A percentile compares a stretch with the other conserved stretches of the same genome.
These are phyloP conservation scores for Apamea epomidion DNA, from an alignment of 2,888 invertebrate genomes.

Conservation along the genomic window DNA sequence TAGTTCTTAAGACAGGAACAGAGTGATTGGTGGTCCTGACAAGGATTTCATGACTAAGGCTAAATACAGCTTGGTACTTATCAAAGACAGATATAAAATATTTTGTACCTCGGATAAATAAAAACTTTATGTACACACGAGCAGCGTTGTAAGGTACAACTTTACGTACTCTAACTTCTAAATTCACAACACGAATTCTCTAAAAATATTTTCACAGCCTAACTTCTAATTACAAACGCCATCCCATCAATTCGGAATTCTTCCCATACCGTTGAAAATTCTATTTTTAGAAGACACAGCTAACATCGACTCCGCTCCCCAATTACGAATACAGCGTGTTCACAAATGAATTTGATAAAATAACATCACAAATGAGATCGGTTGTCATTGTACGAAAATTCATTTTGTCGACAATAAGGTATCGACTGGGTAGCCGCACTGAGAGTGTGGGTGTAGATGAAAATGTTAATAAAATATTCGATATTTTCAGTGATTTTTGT, in stretches of 20 bases:
- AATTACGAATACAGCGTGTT: slow-evolving; percentile 46
- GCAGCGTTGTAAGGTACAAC: too few relatives aligned
- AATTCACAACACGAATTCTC: not conserved
- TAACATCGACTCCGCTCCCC: slow-evolving; percentile 9
- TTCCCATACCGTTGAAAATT: not conserved
- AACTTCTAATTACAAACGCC: slow-evolving; percentile 11
- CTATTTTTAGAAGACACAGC: slow-evolving; percentile 24
- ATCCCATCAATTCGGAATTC: not conserved
- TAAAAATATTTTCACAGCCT: slow-evolving; percentile 11
- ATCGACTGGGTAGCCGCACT: slow-evolving; percentile 38
- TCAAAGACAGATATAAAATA: not conserved
- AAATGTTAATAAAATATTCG: slow-evolving; percentile 27
- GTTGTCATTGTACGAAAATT: slow-evolving; percentile 56
- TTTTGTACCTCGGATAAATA: not conserved
- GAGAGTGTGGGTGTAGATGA: slow-evolving; percentile 34
- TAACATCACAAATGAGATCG: slow-evolving; percentile 64
- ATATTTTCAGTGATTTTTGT: slow-evolving; percentile 42
- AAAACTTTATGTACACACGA: not conserved
- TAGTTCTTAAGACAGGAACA: not conserved
- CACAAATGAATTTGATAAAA: slow-evolving; percentile 57
- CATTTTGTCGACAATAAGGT: slow-evolving; percentile 64
- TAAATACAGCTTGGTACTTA: not conserved
- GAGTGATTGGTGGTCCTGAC: not conserved
- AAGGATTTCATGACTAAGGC: not conserved
- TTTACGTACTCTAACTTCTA: not conserved